phyloP scores from a whole-genome alignment of 2,888 invertebrate genomes.

The Diaperis boleti region DNA sequence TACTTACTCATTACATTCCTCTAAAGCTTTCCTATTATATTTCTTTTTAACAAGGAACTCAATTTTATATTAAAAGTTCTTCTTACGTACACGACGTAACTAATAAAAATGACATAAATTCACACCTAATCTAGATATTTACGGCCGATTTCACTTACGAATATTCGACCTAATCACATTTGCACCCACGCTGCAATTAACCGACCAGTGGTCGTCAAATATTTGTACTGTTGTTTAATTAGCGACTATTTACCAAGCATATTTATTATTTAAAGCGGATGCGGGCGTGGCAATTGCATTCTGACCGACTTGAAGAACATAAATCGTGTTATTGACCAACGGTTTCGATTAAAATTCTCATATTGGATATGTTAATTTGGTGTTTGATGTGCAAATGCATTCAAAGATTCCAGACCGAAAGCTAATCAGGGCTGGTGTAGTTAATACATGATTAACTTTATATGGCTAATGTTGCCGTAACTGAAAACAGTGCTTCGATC shows the following conservation, averaged over 20 bases:
- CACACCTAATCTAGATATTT: constrained; percentile 36
- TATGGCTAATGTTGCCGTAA: no score
- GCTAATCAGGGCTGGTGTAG: constrained; percentile 15
- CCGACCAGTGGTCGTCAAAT: constrained; percentile 37
- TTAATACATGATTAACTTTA: background rate
- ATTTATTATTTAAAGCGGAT: constrained; percentile 32
- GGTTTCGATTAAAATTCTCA: constrained; percentile 33
- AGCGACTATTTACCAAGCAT: constrained; percentile 33
- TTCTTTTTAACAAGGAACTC: no score
- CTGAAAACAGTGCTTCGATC: no score
- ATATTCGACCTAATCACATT: constrained; percentile 44
- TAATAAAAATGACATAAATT: no score
- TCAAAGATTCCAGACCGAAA: constrained; percentile 29
- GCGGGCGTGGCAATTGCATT: constrained; percentile 4
- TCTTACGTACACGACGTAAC: no score
- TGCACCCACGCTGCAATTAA: constrained; percentile 43
- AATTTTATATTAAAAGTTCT: no score
- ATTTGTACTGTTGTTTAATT: constrained; percentile 38
- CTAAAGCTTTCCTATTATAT: no score
- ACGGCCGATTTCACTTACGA: constrained; percentile 39
- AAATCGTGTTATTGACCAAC: constrained; percentile 30
- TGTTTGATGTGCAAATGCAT: constrained; percentile 40
- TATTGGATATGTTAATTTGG: constrained; percentile 35
- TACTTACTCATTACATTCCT: no score
- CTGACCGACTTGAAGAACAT: constrained; percentile 28